Base-by-base conservation (phyloP, 2,888 invertebrate genomes). In the Orgyia antiqua region DNA sequence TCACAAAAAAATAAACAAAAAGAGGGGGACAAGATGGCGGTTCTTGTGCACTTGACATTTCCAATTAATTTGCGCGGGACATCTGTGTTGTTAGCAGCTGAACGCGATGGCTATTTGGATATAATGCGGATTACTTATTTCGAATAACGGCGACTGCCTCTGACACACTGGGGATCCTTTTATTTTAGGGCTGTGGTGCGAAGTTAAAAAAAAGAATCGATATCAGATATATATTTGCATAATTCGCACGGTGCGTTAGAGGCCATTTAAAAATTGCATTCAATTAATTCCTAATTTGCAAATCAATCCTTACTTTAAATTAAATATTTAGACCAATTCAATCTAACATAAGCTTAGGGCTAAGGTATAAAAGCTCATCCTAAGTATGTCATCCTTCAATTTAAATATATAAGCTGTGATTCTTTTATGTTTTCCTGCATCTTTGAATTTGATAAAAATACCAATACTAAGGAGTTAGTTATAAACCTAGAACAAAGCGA, bases 21-120 rank as follows among this genome's bases (percentile, higher is more conserved):
- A 29, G 59, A 40, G 42, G 68, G 71, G 71, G 63, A 65, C 71
- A 78, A 80, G 77, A 79, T 79, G 83, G 80, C 80, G 70, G 39
- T 34, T 44, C 61, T 64, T 68, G 67, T 80, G 84, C 82, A 84
- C 84, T 84, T 84, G 84, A 84, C 84, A 84, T 84, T 84, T 83
- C 82, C 84, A 83, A 84, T 84, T 84, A 84, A 84, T 84, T 84
- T 82, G 80, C 77, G 64, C 74, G 73, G 76, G 71, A 79, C 83
- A 83, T 84, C 84, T 84, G 84, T 83, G 80, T 65, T 57, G 69
- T 68, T 68, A 74, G 83, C 84, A 83, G 84, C 84, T 83, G 83
- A 82, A 66, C 60, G 51, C 53, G 59, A 67, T 64, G 68, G 69
- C 58, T 64, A 62, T 67, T 68, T 55, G 69, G 67, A 53, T 53